Evolutionary conservation across 1,140 invertebrate species (phyloP), one percentile per base, ranked within the genome.

Genomic region (Formica exsecta): DNA sequence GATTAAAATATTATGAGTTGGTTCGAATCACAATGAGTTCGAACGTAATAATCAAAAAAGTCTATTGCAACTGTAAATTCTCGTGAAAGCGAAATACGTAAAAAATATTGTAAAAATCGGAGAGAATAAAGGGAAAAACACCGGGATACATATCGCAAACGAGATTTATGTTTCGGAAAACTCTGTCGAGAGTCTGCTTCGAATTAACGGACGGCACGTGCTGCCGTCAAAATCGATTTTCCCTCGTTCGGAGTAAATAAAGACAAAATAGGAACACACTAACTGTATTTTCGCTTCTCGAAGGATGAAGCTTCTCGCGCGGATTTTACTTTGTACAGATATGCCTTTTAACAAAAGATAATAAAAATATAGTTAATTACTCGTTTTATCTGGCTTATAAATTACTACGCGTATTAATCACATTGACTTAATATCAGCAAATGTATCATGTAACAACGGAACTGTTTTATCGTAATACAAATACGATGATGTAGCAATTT

Each of bases 201-300:
- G 70, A 86, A 44, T 87, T 68, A 86, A 13, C 9, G 48, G 48
- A 32, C 25, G 59, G 62, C 75, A 64, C 75, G 75, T 85, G 84
- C 62, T 38, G 79, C 16, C 68, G n/a, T 73, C 54, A n/a, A 73
- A 48, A 61, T 44, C 79, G 38, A 44, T 74, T 54, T 61, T 73
- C 68, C 73, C 38, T 62, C 38, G 6, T 29, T 61, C 29, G 19
- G 19, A 61, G 38, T 62, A 83, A 38, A 83, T 59, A 38, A 74
- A 83, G 79, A 83, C 54, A 83, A 83, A 83, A 38, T 57, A 70
- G 68, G 36, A 38, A 36, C 25, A 36, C 19, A 22, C 38, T 61
- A 73, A 83, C 73, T 83, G 44, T 61, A 83, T 73, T 74, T 57
- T 25, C 36, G 19, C 54, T 62, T 25, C 54, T 32, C 5, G 54